A percentile compares a stretch with the other conserved stretches of the same genome.
Conservation (phyloP, 1,140 invertebrate genomes). For the Xylocopa sonorina region DNA sequence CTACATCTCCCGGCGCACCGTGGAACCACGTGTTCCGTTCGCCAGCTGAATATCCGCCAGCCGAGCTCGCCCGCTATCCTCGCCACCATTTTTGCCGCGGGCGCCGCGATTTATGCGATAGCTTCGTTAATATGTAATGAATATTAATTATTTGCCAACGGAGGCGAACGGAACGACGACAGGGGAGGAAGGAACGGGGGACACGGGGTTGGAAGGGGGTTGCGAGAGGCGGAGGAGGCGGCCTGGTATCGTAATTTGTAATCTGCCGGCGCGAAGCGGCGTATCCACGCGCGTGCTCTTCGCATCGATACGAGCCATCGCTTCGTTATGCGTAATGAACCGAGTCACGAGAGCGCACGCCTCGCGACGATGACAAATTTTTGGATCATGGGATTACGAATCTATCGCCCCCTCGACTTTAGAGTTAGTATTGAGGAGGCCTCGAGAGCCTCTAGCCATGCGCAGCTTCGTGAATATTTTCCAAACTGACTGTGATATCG, state of each 20-base stretch:
- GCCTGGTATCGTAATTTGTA: slow-evolving; percentile 78
- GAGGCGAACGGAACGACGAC: slow-evolving; percentile 53
- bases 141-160: slow-evolving; percentile 81
- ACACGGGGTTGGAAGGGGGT: slow-evolving; percentile 4
- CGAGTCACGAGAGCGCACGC: slow-evolving; percentile 32
- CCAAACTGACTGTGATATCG: no score
- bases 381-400: neutral
- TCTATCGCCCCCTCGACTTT: no score
- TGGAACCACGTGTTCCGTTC: slow-evolving; percentile 64
- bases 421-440: no score
- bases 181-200: slow-evolving; percentile 13
- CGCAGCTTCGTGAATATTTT: no score
- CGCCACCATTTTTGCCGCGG: slow-evolving; percentile 63
- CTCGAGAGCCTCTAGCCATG: no score
- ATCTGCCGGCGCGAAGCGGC: slow-evolving; percentile 72
- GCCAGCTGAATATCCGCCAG: slow-evolving; percentile 20
- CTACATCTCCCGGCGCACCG: slow-evolving; percentile 75
- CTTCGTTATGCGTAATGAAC: slow-evolving; percentile 65
- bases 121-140: slow-evolving; percentile 81
- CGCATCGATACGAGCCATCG: slow-evolving; percentile 65
- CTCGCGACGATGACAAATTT: slow-evolving; percentile 50
- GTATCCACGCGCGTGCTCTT: slow-evolving; percentile 57
- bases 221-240: slow-evolving; percentile 18
- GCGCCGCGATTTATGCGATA: slow-evolving; percentile 77
- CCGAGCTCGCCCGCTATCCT: slow-evolving; percentile 66